Evolutionary conservation across 1,140 invertebrate genomes (phyloP).

Genomic region (Aporrectodea caliginosa): DNA sequence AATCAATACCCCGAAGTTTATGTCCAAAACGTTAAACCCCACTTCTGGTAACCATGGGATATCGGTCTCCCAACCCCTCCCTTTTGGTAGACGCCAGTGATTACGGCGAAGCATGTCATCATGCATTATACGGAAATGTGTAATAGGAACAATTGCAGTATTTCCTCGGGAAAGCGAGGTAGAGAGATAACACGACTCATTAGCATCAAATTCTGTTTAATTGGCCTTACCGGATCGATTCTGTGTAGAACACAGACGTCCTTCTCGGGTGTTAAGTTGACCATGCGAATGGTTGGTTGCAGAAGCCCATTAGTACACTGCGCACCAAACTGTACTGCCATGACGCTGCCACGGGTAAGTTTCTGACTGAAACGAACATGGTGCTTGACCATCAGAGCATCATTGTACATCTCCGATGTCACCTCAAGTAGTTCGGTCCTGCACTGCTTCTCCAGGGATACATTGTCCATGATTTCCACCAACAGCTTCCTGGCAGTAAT

Average conservation of each 20-base stretch:
- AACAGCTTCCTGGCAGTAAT: neutral
- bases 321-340: slow-evolving; percentile 42
- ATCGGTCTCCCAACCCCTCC: no score
- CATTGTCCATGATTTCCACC: slow-evolving; percentile 6
- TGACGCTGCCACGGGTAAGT: slow-evolving; percentile 36
- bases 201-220: slow-evolving; percentile 28
- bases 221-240: slow-evolving; percentile 39
- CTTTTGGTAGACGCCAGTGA: no score
- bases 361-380: slow-evolving; percentile 39
- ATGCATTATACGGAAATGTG: no score
- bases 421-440: slow-evolving; percentile 34
- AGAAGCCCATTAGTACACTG: slow-evolving; percentile 37
- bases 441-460: neutral
- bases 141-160: no score
- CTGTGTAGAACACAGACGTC: slow-evolving; percentile 48
- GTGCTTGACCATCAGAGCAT: slow-evolving; percentile 38
- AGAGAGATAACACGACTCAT: no score
- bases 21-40: no score
- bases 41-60: no score
- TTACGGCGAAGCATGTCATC: no score
- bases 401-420: slow-evolving; percentile 38
- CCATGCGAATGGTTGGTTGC: slow-evolving; percentile 42
- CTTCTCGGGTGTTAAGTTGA: slow-evolving; percentile 42
- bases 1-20: no score
- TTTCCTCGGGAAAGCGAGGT: slow-evolving; percentile 7